Evolutionary conservation across 23 tunicate species (phyloP), one percentile per base, ranked within the genome.

Genomic region (Ciona savignyi): DNA sequence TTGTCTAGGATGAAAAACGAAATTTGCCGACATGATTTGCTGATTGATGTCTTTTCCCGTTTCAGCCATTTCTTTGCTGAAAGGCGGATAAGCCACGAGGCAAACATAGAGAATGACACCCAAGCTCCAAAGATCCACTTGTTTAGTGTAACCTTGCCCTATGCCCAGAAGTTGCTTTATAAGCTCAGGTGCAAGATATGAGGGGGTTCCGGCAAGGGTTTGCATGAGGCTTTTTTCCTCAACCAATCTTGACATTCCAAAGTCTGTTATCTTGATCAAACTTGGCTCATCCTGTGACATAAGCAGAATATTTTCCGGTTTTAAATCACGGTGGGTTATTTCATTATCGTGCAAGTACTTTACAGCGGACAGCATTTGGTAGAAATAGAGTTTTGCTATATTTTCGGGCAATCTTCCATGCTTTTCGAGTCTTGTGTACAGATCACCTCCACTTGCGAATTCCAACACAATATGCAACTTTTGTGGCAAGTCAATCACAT

Each of bases 191-290:
- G 97, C 91, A 23, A 80, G 34, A 48, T 84, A 91, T 1, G 86
- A 71, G 0, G 86, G 91, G 3, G 91, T 91, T 1, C 97, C 97
- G 27, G 91, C 97, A 25, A 86, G 79, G 9, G 97, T 91, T n/a
- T 29, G 63, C 97, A 91, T 91, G 25, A 84, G 49, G 0, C 86
- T 68, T 24, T 66, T 34, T 28, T 91, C 97, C 30, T 72, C 80
- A 6, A 85, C 83, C 22, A 91, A 65, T 1, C 86, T 60, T 1
- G 97, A 91, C 75, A 84, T 73, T 33, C 97, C 97, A 80, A 91
- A 91, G 35, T 91, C 97, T 22, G 97, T 80, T 23, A 91, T 80
- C 83, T 91, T 91, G 23, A 91, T 56, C 31, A 80, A 32, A 63
- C 85, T 76, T 27, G 73, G 84, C 23, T 81, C 87, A 4, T 76